Percentiles rank a stretch among this genome's conserved stretches.
These are phyloP conservation scores for Urocynchramus pylzowi DNA, from an alignment of 2,113 vertebrate genomes.

Conservation along the genomic window DNA sequence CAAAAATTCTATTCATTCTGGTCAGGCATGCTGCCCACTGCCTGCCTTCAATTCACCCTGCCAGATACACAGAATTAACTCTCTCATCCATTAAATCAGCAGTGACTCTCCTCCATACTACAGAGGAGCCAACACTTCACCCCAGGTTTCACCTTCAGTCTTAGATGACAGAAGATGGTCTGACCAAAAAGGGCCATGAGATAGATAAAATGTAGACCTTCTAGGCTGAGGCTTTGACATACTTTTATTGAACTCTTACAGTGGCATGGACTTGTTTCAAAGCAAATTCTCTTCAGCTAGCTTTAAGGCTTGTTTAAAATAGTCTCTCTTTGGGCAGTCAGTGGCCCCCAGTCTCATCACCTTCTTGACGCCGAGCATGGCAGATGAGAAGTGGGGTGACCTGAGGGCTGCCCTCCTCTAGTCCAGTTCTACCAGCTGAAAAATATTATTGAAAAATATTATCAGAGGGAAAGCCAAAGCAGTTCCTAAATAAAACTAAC, in stretches of 20 bases:
- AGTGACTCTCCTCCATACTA: neutral
- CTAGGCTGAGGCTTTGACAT: neutral
- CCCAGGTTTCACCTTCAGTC: neutral
- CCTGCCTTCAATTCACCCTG: neutral
- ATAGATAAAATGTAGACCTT: neutral
- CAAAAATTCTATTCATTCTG: neutral
- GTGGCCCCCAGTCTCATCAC: neutral
- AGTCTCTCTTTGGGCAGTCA: neutral
- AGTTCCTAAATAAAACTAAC: neutral
- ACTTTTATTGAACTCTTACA: neutral
- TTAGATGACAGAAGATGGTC: neutral
- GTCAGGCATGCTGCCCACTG: neutral
- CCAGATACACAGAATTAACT: neutral
- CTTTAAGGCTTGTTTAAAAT: slow-evolving; percentile 9
- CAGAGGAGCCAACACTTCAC: neutral
- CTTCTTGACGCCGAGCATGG: neutral
- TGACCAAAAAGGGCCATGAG: neutral
- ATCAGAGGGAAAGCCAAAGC: neutral
- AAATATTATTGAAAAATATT: neutral
- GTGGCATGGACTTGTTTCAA: neutral
- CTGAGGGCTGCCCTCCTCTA: neutral
- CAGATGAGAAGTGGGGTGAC: neutral
- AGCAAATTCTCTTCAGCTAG: neutral
- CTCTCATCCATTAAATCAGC: neutral
- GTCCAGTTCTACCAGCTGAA: neutral